Base-by-base conservation (phyloP, 2,797 vertebrate species). In the Acanthornis magna region DNA sequence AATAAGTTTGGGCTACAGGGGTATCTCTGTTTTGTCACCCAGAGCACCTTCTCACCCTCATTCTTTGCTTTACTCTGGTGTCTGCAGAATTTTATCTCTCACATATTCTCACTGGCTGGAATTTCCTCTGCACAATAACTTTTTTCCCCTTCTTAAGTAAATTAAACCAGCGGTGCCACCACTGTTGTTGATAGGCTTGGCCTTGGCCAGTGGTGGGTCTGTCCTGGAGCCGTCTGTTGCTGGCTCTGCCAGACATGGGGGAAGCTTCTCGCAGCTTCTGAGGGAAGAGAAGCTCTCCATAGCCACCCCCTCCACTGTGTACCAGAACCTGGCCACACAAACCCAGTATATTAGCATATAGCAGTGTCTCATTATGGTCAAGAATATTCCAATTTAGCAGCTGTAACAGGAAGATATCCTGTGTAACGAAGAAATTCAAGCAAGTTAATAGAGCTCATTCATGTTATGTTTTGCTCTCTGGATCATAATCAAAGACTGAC, bases 91-190 rank as follows among this genome's bases (percentile, higher is more conserved):
- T 61, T 32, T 81, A 32, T 10, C 16, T 60, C 38, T 38, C 11
- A 10, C 22, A 22, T 43, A 48, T 29, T 62, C 18, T 68, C 30
- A 10, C 27, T 65, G 23, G 13, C 32, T 51, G 27, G 19, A 45
- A 12, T 51, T 79, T 36, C 3, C 12, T 58, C n/a, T 29, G 11
- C 0, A 0, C 27, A 20, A 5, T 45, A 65, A n/a, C 9, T 8
- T 20, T 38, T 42, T 55, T 36, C 32, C 7, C 12, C 5, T 50
- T 27, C 53, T 58, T 43, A 36, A 15, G 9, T 50, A 7, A 13
- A 11, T 84, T 57, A 57, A 48, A 32, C 16, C 19, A 43, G 23
- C 14, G 7, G 13, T 65, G 9, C 32, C 16, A 12, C 7, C 38
- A 29, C 22, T 36, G 45, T 32, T 51, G 45, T 27, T 51, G 60